These are phyloP conservation scores for Stenodema calcarata DNA, from an alignment of 2,888 invertebrate species.

Conservation along the genomic window DNA sequence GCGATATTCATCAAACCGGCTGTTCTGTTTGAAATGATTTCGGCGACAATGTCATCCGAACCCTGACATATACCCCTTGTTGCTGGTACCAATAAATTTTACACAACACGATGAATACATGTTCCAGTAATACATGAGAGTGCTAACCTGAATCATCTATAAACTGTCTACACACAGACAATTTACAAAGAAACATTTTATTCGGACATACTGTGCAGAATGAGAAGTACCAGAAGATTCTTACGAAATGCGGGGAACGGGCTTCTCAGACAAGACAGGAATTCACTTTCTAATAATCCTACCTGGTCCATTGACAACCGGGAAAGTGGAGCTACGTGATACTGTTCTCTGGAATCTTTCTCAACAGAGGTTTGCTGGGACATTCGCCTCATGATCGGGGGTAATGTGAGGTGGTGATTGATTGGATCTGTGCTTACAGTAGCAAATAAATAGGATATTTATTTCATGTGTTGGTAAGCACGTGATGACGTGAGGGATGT, in stretches of 20 bases:
- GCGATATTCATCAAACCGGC: not conserved
- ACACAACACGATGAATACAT: no score
- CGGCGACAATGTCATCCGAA: not conserved
- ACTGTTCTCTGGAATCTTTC: not conserved
- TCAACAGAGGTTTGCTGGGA: not conserved
- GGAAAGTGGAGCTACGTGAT: not conserved
- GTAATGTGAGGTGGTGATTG: not conserved
- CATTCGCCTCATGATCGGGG: not conserved
- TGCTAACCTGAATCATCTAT: no score
- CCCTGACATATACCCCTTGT: no score
- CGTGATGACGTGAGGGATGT: no score
- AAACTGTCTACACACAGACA: no score
- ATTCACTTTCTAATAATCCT: not conserved
- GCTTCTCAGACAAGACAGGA: not conserved
- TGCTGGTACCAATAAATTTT: no score
- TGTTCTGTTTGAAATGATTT: not conserved
- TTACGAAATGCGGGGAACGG: not conserved
- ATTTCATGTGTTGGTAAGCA: no score
- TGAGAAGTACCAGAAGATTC: not conserved
- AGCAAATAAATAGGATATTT: no score
- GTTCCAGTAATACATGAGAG: no score
- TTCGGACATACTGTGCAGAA: no score
- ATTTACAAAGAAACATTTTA: no score
- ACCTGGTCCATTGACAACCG: not conserved
- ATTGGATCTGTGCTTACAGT: no score